Base-by-base conservation (phyloP, 2,888 invertebrate species). In the Dicyrtomina minuta region DNA sequence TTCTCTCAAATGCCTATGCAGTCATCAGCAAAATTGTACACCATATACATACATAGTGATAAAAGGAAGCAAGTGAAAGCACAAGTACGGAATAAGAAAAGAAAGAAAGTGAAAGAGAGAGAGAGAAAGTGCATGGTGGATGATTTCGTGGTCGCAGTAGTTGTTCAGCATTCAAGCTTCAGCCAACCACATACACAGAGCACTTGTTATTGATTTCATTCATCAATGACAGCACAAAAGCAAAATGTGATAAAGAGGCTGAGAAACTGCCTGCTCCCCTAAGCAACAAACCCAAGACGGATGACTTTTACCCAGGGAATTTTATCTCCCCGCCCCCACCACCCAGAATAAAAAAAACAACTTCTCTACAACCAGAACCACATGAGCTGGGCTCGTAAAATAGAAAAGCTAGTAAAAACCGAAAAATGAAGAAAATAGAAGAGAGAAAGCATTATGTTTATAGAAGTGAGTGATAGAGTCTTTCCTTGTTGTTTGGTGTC, bases 191-290 rank as follows among this genome's bases (percentile, higher is more conserved):
- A 49, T 49, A 39, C 55, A 44, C 44, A 33, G 46, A 55, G 58
- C 41, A 60, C 61, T 67, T 70, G 61, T 65, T 71, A 71, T 71
- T 71, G 71, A 71, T 71, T 67, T 64, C 70, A 71, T 71, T 71
- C 67, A 71, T 71, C 71, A 71, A 66, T 68, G 71, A 68, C 68
- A 65, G 66, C 46, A 66, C 51, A 60, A 65, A 59, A 64, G 56
- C 27, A 55, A 61, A 67, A 58, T 64, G 66, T 46, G 60, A 65
- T 60, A 68, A 61, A 65, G 62, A 62, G 60, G 60, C 46, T 33
- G 59, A 58, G 56, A 66, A 53, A 43, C 39, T 41, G 43, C 43
- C 24, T 22, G 17, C 41, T 56, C 60, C 67, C 58, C 62, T 66
- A 66, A 66, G 66, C 61, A 70, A 61, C 56, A 56, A 53, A 62